Conservation (phyloP, 2,797 vertebrate species). For the Notamacropus eugenii region DNA sequence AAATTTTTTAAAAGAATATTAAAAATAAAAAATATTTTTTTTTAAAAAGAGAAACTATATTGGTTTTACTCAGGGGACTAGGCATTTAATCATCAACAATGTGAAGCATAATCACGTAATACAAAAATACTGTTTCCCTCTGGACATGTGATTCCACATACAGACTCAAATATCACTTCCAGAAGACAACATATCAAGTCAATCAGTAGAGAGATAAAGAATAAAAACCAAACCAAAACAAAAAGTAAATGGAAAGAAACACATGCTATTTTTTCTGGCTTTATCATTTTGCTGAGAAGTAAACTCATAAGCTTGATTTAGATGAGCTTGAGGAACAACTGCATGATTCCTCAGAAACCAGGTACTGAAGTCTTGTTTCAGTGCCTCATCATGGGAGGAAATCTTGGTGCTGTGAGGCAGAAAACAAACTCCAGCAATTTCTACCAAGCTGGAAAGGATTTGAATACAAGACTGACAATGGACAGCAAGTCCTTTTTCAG, state of each 20-base stretch:
- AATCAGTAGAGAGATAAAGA: not conserved
- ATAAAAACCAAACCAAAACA: not conserved
- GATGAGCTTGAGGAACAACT: not conserved
- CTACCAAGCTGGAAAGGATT: not conserved
- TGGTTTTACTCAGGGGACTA: not conserved
- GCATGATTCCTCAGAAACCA: not conserved
- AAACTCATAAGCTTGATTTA: not conserved
- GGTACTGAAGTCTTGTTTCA: not conserved
- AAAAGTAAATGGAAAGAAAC: not conserved
- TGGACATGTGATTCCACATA: not conserved
- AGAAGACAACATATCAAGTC: not conserved
- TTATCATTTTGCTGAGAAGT: not conserved
- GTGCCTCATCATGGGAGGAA: not conserved
- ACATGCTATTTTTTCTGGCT: not conserved
- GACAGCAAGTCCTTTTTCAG: not conserved
- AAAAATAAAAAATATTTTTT: not conserved
- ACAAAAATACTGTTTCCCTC: not conserved
- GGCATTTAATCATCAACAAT: not conserved
- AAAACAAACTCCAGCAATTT: not conserved
- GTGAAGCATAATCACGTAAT: not conserved
- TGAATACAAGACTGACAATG: not conserved
- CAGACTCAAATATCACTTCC: not conserved
- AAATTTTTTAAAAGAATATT: not conserved
- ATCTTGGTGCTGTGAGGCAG: not conserved
- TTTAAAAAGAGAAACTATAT: not conserved